phyloP scores from a whole-genome alignment of 2,888 invertebrate species.

The Synanthedon myopaeformis region DNA sequence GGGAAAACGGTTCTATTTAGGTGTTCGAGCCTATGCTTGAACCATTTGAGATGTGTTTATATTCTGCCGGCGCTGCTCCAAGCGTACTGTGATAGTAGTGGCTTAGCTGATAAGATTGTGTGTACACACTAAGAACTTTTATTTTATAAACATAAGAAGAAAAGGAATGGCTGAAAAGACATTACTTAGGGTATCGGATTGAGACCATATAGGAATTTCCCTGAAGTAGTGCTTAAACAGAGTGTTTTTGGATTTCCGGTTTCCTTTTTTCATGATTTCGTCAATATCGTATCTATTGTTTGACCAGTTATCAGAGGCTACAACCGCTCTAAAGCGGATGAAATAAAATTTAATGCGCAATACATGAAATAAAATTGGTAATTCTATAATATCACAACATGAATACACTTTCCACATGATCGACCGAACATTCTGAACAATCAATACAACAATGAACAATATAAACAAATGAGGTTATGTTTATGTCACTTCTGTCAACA shows the following conservation, averaged over 20 bases:
- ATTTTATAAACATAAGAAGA: no score
- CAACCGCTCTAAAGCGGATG: constrained; percentile 4
- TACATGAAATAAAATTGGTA: no score
- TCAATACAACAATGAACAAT: no score
- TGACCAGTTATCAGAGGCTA: constrained; percentile 4
- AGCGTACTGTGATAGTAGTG: constrained; percentile 1
- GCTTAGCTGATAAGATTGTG: no score
- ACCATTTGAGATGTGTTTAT: constrained; percentile 6
- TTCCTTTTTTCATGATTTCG: constrained; percentile 4
- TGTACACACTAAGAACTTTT: background rate
- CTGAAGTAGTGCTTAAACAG: constrained; percentile 5
- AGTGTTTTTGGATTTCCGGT: constrained; percentile 5
- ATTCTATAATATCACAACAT: no score
- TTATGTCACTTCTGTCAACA: no score
- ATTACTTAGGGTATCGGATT: background rate
- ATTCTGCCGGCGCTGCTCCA: constrained; percentile 5
- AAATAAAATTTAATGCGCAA: no score
- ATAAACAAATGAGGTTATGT: no score
- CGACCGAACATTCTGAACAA: no score
- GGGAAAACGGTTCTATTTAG: no score
- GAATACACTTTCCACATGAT: no score
- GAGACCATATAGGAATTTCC: background rate
- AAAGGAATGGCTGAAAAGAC: background rate
- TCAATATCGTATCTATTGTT: constrained; percentile 2
- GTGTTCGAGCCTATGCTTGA: constrained; percentile 8